These are phyloP conservation scores for Polyodon spathula DNA, from an alignment of 2,113 vertebrate species.

Conservation along the genomic window DNA sequence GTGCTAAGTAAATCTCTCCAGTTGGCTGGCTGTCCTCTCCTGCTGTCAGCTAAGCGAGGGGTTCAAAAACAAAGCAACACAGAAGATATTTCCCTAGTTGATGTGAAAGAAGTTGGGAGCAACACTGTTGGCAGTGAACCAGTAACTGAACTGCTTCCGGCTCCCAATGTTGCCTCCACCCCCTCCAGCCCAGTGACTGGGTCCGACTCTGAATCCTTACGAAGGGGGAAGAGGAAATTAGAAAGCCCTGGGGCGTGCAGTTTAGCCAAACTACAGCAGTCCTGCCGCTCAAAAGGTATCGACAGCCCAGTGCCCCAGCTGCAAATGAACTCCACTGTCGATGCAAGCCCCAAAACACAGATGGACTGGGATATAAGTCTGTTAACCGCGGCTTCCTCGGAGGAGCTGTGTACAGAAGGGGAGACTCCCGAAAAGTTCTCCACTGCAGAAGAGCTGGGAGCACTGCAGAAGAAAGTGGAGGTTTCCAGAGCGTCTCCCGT, in stretches of 20 bases:
- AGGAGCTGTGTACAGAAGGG: constrained; percentile 3
- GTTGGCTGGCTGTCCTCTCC: no score
- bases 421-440: constrained; percentile 1
- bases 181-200: constrained; percentile 1
- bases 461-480: constrained; percentile 15
- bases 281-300: no score
- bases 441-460: constrained; percentile 1
- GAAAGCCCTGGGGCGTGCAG: not conserved
- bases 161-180: no score
- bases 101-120: constrained; percentile 19
- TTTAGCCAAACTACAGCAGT: constrained; percentile 25
- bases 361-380: constrained; percentile 6
- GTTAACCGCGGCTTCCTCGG: not conserved
- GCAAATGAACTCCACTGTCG: constrained; percentile 51
- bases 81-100: constrained; percentile 14
- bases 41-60: no score
- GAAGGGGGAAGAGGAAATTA: not conserved
- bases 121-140: not conserved
- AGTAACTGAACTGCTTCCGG: no score
- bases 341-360: constrained; percentile 9
- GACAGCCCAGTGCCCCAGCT: constrained; percentile 49
- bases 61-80: not conserved
- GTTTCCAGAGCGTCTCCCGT: constrained; percentile 17
- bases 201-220: not conserved
- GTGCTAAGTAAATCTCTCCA: not conserved